These are phyloP conservation scores for Zhengitettix transpicula DNA, from an alignment of 2,888 invertebrate species.

Conservation along the genomic window DNA sequence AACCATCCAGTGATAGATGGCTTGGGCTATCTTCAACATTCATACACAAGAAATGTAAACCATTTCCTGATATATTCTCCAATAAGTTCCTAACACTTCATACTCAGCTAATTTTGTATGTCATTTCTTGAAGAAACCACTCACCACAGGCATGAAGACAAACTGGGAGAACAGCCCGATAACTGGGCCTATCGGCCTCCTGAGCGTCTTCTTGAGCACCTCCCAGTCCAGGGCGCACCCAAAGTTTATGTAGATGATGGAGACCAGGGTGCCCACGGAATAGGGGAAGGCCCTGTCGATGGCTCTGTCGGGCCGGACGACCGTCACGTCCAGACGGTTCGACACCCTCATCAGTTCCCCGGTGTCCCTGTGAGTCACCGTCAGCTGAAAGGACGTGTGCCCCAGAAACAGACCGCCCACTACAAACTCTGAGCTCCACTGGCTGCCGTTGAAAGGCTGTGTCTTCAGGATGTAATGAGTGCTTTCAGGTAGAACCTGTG, in stretches of 20 bases:
- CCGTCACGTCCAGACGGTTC: slow-evolving; percentile 31
- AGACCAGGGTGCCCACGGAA: slow-evolving; percentile 58
- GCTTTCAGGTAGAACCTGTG: neutral
- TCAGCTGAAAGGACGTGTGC: slow-evolving; percentile 2
- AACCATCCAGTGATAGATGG: too few species aligned
- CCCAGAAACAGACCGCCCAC: slow-evolving; percentile 23
- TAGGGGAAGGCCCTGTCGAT: slow-evolving; percentile 59
- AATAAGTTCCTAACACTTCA: too few species aligned
- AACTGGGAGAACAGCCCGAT: slow-evolving; percentile 70
- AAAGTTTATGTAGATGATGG: slow-evolving; percentile 76
- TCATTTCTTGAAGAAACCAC: slow-evolving; percentile 14
- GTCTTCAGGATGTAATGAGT: slow-evolving; percentile 1
- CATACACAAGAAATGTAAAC: too few species aligned
- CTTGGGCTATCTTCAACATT: too few species aligned
- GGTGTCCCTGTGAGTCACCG: neutral
- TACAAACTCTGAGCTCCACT: slow-evolving; percentile 23
- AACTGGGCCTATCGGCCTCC: slow-evolving; percentile 55
- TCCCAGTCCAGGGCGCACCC: slow-evolving; percentile 73
- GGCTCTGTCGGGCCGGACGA: slow-evolving; percentile 40
- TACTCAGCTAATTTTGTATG: too few species aligned
- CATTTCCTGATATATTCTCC: too few species aligned
- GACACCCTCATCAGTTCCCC: slow-evolving; percentile 16
- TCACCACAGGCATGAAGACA: slow-evolving; percentile 71
- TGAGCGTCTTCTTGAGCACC: slow-evolving; percentile 45
- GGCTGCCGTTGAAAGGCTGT: slow-evolving; percentile 15